phyloP scores from a whole-genome alignment of 2,113 vertebrate species.

The Tympanuchus pallidicinctus region DNA sequence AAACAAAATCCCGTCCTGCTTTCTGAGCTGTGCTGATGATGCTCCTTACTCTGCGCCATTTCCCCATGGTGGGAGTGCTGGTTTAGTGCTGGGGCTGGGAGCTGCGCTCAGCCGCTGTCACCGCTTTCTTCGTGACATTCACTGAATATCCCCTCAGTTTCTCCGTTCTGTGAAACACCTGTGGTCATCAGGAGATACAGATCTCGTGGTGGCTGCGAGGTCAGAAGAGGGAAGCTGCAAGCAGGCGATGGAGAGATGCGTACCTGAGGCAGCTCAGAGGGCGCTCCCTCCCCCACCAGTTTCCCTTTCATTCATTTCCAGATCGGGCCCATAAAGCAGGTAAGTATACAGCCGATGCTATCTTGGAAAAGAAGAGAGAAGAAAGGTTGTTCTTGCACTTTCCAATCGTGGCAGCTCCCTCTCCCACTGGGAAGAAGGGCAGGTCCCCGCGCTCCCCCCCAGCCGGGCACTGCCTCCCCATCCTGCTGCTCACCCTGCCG shows the following conservation, averaged over 20 bases:
- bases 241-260: neutral
- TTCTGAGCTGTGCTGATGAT: neutral
- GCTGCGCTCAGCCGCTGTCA: neutral
- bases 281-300: neutral
- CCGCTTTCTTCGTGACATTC: neutral
- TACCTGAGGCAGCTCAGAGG: neutral
- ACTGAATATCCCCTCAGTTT: neutral
- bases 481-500: accelerated
- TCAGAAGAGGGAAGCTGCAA: neutral
- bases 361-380: neutral
- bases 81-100: neutral
- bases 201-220: neutral
- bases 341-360: neutral
- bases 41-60: neutral
- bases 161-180: neutral
- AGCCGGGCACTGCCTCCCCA: neutral
- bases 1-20: neutral
- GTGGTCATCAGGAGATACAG: neutral
- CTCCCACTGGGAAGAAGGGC: neutral
- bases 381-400: conserved; percentile 22
- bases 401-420: neutral
- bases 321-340: neutral
- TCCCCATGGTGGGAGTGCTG: neutral
- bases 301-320: neutral
- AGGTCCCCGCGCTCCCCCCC: neutral